Percentiles rank a stretch among this genome's conserved stretches.
These are phyloP conservation scores for Phaonia tiefii DNA, from an alignment of 2,888 invertebrate genomes.

Conservation along the genomic window DNA sequence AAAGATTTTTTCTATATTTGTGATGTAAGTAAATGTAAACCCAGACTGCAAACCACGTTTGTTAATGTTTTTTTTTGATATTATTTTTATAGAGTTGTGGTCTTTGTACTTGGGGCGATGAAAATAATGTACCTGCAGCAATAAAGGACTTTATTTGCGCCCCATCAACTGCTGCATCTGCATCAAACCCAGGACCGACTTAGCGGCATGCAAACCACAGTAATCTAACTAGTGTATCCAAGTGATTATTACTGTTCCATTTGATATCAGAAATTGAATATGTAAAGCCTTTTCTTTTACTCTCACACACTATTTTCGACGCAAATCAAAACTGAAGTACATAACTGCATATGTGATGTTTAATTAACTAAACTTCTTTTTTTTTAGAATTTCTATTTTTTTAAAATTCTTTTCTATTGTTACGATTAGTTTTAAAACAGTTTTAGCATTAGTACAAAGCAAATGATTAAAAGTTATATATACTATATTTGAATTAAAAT, in stretches of 20 bases:
- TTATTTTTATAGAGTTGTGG: slow-evolving; percentile 69
- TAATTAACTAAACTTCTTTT: too few species aligned
- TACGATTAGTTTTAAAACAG: too few species aligned
- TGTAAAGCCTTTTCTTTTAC: neutral
- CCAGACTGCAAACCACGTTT: neutral
- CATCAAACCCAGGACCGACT: too few species aligned
- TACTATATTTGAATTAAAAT: too few species aligned
- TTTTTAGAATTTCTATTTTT: too few species aligned
- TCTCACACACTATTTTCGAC: too few species aligned
- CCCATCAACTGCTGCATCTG: slow-evolving; percentile 41
- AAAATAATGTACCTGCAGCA: slow-evolving; percentile 49
- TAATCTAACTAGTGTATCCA: slow-evolving; percentile 35
- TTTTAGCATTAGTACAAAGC: too few species aligned
- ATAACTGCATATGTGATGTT: too few species aligned
- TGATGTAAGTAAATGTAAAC: slow-evolving; percentile 66
- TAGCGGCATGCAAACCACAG: slow-evolving; percentile 24
- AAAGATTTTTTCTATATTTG: slow-evolving; percentile 69
- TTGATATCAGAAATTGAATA: slow-evolving; percentile 3
- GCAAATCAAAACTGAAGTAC: too few species aligned
- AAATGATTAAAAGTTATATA: too few species aligned
- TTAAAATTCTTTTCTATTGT: too few species aligned
- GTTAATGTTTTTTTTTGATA: slow-evolving; percentile 21
- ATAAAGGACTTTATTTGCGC: slow-evolving; percentile 50
- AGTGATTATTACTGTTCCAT: slow-evolving; percentile 37
- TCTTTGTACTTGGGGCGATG: slow-evolving; percentile 68